Evolutionary conservation across 2,797 vertebrate species (phyloP).

Genomic region (Iguana delicatissima): DNA sequence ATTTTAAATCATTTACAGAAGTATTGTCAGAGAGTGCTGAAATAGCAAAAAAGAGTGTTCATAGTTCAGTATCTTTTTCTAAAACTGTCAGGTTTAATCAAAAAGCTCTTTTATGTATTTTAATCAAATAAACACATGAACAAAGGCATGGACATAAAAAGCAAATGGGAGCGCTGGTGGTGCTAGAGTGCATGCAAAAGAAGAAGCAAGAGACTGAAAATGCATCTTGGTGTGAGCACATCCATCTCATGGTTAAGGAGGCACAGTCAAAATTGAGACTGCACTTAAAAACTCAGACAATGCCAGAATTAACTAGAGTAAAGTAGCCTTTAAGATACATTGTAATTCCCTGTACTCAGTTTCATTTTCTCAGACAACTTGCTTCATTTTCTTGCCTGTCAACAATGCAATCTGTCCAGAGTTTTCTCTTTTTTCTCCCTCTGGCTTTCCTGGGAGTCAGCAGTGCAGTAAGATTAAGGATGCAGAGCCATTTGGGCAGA

Average conservation of each 20-base stretch:
- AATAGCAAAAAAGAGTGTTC: conserved; percentile 37
- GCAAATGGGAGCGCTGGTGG: conserved; percentile 39
- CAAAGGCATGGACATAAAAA: conserved; percentile 41
- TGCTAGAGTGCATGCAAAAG: conserved; percentile 31
- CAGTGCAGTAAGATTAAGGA: background rate
- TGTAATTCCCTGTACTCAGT: conserved; percentile 6
- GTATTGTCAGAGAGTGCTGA: conserved; percentile 59
- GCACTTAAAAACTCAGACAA: background rate
- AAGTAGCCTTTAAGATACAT: conserved; percentile 31
- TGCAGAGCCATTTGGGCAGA: background rate
- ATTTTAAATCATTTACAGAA: conserved; percentile 57
- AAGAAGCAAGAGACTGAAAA: background rate
- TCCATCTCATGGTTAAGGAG: conserved; percentile 6
- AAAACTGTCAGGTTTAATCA: conserved; percentile 60
- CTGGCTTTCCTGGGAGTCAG: background rate
- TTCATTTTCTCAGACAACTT: conserved; percentile 13
- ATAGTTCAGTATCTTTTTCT: conserved; percentile 42
- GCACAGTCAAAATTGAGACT: background rate
- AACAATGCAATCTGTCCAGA: background rate
- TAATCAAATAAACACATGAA: conserved; percentile 56
- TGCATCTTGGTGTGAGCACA: background rate
- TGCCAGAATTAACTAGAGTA: background rate
- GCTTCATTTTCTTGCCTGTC: background rate
- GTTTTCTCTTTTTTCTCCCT: background rate
- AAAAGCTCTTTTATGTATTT: conserved; percentile 56